A percentile compares a stretch with the other conserved stretches of the same genome.
These are phyloP conservation scores for Podocnemis expansa DNA, from an alignment of 2,113 vertebrate genomes.

Conservation along the genomic window DNA sequence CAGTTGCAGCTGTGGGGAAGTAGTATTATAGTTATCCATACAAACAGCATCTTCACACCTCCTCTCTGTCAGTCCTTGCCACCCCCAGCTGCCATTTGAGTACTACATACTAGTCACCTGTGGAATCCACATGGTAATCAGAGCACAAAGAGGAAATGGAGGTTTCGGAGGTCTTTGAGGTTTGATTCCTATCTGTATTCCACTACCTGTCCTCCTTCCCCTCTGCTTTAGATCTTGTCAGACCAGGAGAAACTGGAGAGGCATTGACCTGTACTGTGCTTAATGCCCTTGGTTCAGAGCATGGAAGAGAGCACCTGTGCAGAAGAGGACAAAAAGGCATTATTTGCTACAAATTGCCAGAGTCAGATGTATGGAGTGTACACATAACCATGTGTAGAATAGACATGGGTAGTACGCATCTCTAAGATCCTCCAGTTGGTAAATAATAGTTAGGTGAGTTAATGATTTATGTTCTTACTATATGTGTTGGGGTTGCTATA, in stretches of 20 bases:
- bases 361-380: not conserved
- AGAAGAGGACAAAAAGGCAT: not conserved
- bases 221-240: not conserved
- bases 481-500: slow-evolving; percentile 55
- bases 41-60: not conserved
- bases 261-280: not conserved
- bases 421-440: not conserved
- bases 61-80: too few species aligned
- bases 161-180: not conserved
- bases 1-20: not conserved
- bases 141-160: not conserved
- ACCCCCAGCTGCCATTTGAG: not conserved
- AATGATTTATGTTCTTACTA: slow-evolving; percentile 63
- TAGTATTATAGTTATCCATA: not conserved
- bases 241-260: not conserved
- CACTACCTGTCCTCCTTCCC: not conserved
- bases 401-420: not conserved
- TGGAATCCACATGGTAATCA: too few species aligned
- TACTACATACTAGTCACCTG: not conserved
- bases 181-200: not conserved
- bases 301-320: not conserved
- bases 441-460: slow-evolving; percentile 56
- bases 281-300: not conserved
- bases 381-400: not conserved
- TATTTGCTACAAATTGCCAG: not conserved